Base-by-base conservation (phyloP, 1,140 invertebrate species). In the Plutomurus gul region DNA sequence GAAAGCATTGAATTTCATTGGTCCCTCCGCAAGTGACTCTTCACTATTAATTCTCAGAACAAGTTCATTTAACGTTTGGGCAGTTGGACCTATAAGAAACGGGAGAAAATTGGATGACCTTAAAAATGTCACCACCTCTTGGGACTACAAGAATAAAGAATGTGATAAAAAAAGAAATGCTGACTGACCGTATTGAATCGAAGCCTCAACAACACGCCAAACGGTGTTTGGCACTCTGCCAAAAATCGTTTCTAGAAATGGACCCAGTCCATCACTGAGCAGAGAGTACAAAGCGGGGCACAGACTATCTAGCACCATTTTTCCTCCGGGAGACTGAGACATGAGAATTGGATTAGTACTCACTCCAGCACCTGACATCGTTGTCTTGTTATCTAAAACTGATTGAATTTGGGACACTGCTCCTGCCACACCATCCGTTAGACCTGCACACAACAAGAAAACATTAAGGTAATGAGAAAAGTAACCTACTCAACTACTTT, bases 1-100 rank as follows among this genome's bases (percentile, higher is more conserved):
- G 86, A 96, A 96, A 72, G 94, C 94, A 86, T 95, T 94, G 85
- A 96, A 95, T 85, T 95, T 95, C 76, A 95, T 90, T 85, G 93
- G 89, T 78, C 93, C 94, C 86, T 95, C 94, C 4, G 92, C 92
- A 1, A 96, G 91, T 46, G 91, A 90, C 85, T 95, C 91, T 87
- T 95, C 94, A 81, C 91, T 91, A 85, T 95, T 95, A 81, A 96
- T 91, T 85, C 92, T 90, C 85, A 95, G 90, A 10, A 95, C 93
- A 51, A 96, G 87, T 85, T 96, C 94, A 87, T 94, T 93, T 1
- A 96, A 87, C n/a, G 93, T 92, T 85, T 94, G 92, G 5, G 94
- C 94, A 47, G 94, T 91, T 13, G 92, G 92, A 78, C 92, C 92
- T 88, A 78, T 51, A 82, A 84, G 72, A 16, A 73, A 56, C 37